A percentile compares a stretch with the other conserved stretches of the same genome.
phyloP scores from a whole-genome alignment of 1,140 invertebrate species.

The Brachionus koreanus region DNA sequence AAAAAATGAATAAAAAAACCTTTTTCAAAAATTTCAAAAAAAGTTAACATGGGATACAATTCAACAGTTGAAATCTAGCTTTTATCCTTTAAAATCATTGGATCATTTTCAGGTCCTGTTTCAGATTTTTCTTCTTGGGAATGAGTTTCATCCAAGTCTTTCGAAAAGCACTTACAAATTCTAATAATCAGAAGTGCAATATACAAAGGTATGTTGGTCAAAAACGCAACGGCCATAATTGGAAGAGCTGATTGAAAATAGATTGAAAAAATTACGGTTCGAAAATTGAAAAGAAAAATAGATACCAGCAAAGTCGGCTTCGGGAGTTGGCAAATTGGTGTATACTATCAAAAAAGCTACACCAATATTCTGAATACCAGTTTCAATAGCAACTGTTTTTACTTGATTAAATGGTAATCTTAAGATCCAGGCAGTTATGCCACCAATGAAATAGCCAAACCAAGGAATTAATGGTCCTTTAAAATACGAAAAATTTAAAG shows the following conservation, averaged over 20 bases:
- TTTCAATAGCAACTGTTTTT: conserved; percentile 61
- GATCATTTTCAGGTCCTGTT: background rate
- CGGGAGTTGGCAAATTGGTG: conserved; percentile 57
- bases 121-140: background rate
- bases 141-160: background rate
- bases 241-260: conserved; percentile 64
- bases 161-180: background rate
- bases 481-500: conserved; percentile 51
- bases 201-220: conserved; percentile 38
- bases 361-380: conserved; percentile 61
- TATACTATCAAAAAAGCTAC: conserved; percentile 59
- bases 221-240: conserved; percentile 56
- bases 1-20: too few species aligned
- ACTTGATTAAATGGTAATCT: conserved; percentile 53
- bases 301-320: conserved; percentile 57
- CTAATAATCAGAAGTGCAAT: background rate
- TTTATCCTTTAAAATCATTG: background rate
- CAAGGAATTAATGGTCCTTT: conserved; percentile 66
- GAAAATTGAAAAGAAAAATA: conserved; percentile 48
- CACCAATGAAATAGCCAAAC: conserved; percentile 76
- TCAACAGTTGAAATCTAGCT: background rate
- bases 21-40: too few species aligned
- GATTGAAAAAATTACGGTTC: conserved; percentile 66
- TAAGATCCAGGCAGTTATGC: conserved; percentile 48
- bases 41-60: background rate